A percentile compares a stretch with the other conserved stretches of the same genome.
Evolutionary conservation across 2,797 vertebrate species (phyloP).

Genomic region (Lacerta bilineata): DNA sequence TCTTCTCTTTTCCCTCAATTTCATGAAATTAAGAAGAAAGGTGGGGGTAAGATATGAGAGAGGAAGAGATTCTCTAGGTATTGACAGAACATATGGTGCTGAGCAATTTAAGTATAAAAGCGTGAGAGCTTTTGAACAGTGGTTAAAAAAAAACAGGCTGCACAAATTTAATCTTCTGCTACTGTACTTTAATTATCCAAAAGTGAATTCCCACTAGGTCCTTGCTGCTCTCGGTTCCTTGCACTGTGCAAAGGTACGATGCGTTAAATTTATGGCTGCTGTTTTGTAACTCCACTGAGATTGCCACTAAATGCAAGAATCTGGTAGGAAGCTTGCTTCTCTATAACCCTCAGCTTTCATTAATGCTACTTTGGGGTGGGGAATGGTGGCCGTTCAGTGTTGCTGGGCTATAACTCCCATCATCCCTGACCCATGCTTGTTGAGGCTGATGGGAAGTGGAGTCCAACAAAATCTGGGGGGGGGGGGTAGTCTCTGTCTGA

Average conservation of each 20-base stretch:
- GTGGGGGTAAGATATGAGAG: neutral
- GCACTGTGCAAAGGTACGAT: neutral
- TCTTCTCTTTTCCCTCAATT: neutral
- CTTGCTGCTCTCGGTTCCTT: neutral
- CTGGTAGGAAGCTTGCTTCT: too few species aligned
- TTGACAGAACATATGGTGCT: slow-evolving; percentile 14
- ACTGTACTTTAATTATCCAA: slow-evolving; percentile 15
- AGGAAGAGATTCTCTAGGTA: neutral
- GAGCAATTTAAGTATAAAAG: slow-evolving; percentile 37
- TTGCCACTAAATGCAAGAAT: neutral
- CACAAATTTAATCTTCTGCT: slow-evolving; percentile 22
- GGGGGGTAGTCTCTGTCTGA: too few species aligned
- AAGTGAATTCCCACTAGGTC: neutral
- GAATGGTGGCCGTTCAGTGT: neutral
- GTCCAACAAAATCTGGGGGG: neutral
- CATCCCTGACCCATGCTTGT: neutral
- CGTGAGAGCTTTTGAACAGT: neutral
- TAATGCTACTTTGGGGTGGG: too few species aligned
- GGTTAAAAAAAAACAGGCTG: neutral
- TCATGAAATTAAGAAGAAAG: neutral
- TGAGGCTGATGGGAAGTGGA: neutral
- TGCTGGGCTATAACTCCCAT: too few species aligned
- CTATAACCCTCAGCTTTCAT: neutral
- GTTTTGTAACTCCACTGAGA: neutral
- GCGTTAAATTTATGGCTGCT: neutral